Evolutionary conservation across 2,888 invertebrate species (phyloP).

Genomic region (Protodeltote pygarga): DNA sequence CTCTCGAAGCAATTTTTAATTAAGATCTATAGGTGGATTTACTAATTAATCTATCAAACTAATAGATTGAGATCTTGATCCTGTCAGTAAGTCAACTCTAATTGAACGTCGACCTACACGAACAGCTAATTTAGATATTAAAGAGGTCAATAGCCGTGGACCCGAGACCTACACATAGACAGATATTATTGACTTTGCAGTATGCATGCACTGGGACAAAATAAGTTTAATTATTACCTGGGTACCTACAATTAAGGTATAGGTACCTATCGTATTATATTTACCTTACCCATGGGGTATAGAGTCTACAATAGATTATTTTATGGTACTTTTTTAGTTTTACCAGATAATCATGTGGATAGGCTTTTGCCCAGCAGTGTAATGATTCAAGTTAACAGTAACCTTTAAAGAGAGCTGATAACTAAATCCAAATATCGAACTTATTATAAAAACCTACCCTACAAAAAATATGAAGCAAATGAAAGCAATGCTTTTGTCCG

Average conservation of each 20-base stretch:
- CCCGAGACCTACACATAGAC: conserved; percentile 22
- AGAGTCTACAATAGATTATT: too few relatives aligned
- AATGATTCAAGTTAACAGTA: too few relatives aligned
- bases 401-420: too few relatives aligned
- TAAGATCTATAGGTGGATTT: conserved; percentile 2
- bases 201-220: conserved; percentile 6
- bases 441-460: too few relatives aligned
- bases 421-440: too few relatives aligned
- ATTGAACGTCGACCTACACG: conserved; percentile 40
- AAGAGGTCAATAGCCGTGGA: conserved; percentile 37
- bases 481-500: conserved; percentile 14
- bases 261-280: too few relatives aligned
- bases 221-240: conserved; percentile 3
- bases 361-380: too few relatives aligned
- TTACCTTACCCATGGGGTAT: too few relatives aligned
- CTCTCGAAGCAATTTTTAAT: too few relatives aligned
- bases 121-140: conserved; percentile 40
- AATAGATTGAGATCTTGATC: conserved; percentile 34
- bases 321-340: too few relatives aligned
- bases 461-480: conserved; percentile 19
- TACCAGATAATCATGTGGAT: too few relatives aligned
- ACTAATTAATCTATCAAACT: conserved; percentile 21
- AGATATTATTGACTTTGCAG: conserved; percentile 23
- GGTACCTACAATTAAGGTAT: too few relatives aligned
- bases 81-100: conserved; percentile 35